A percentile compares a stretch with the other conserved stretches of the same genome.
These are phyloP conservation scores for Loris lydekkerianus DNA, from an alignment of 2,797 vertebrate species.

Conservation along the genomic window DNA sequence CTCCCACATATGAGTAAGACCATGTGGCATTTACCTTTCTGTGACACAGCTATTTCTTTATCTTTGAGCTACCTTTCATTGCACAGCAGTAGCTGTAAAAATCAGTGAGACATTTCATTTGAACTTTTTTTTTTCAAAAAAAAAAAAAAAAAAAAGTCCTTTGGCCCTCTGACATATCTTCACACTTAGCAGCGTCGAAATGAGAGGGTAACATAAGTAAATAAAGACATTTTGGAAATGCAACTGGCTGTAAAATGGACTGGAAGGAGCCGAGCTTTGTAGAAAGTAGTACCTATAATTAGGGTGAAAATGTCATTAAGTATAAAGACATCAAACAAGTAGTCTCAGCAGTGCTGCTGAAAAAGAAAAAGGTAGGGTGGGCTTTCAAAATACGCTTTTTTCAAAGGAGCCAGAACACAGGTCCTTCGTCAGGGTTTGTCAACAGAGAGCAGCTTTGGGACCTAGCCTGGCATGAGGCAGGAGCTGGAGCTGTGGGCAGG, in stretches of 20 bases:
- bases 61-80: background rate
- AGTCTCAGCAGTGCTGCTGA: background rate
- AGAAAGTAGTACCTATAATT: conserved; percentile 37
- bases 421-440: background rate
- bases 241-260: conserved; percentile 23
- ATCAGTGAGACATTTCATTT: background rate
- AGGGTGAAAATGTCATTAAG: conserved; percentile 56
- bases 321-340: background rate
- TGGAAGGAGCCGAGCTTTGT: background rate
- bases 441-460: background rate
- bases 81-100: background rate
- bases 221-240: conserved; percentile 6
- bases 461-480: too few relatives aligned
- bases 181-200: background rate
- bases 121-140: background rate
- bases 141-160: background rate
- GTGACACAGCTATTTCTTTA: background rate
- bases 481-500: too few relatives aligned
- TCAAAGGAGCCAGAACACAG: background rate
- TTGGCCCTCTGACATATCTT: background rate
- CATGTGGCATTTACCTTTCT: background rate
- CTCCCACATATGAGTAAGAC: background rate
- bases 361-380: background rate
- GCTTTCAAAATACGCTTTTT: background rate
- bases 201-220: conserved; percentile 54